Percentiles rank a stretch among this genome's conserved stretches.
Evolutionary conservation across 2,888 invertebrate species (phyloP).

Genomic region (Chalcosyrphus nemorum): DNA sequence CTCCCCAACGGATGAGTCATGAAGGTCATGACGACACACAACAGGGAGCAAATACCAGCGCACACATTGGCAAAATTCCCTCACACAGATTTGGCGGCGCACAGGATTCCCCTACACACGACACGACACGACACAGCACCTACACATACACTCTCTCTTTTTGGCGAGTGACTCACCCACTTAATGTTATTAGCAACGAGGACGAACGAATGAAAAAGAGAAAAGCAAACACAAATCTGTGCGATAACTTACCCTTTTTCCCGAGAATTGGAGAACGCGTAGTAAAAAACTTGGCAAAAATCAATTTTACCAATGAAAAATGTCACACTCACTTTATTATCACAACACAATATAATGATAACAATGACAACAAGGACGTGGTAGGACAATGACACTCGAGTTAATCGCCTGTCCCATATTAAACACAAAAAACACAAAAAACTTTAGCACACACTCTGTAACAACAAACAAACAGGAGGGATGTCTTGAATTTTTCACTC

Average conservation of each 20-base stretch:
- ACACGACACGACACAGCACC: too few relatives aligned
- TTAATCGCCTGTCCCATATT: conserved; percentile 55
- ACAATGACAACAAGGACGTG: conserved; percentile 40
- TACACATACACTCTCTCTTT: conserved; percentile 48
- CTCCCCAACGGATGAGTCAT: conserved; percentile 81
- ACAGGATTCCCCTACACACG: conserved; percentile 69
- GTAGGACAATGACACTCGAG: conserved; percentile 70
- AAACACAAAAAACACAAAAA: conserved; percentile 8
- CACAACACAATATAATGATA: conserved; percentile 42
- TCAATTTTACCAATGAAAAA: conserved; percentile 64
- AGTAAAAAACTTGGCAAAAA: conserved; percentile 58
- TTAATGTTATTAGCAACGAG: conserved; percentile 70
- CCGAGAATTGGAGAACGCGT: conserved; percentile 61
- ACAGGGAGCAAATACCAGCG: conserved; percentile 70
- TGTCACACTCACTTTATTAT: conserved; percentile 52
- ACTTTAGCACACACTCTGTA: not conserved
- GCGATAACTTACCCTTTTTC: conserved; percentile 71
- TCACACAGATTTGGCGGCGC: conserved; percentile 46
- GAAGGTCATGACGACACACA: conserved; percentile 82
- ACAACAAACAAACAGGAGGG: conserved; percentile 7
- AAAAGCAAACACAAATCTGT: conserved; percentile 7
- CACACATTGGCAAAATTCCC: conserved; percentile 70
- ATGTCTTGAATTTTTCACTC: not conserved
- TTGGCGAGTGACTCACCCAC: conserved; percentile 67
- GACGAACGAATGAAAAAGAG: conserved; percentile 37